Evolutionary conservation across 2,888 invertebrate genomes (phyloP).

Genomic region (Syritta pipiens): DNA sequence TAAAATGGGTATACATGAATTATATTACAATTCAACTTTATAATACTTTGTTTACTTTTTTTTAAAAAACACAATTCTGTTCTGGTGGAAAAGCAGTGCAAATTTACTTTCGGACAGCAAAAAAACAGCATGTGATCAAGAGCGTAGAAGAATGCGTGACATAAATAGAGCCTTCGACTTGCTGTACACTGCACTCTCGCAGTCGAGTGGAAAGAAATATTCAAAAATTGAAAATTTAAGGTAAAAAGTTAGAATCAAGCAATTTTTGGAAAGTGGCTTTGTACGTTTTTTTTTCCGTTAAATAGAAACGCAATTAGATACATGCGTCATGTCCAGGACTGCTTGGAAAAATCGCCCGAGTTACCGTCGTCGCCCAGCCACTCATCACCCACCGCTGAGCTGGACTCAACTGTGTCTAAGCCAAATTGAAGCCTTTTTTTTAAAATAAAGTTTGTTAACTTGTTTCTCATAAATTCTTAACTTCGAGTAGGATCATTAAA

Average conservation of each 20-base stretch:
- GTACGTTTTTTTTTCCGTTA: too few species aligned
- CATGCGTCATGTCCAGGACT: conserved; percentile 85
- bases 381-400: neutral
- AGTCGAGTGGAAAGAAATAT: conserved; percentile 91
- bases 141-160: conserved; percentile 90
- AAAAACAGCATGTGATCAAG: conserved; percentile 90
- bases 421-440: too few species aligned
- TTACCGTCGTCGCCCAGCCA: conserved; percentile 11
- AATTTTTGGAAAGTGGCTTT: too few species aligned
- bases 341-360: conserved; percentile 68
- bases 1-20: too few species aligned
- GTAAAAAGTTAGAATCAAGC: conserved; percentile 78
- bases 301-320: conserved; percentile 87
- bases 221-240: conserved; percentile 91
- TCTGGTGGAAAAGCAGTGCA: too few species aligned
- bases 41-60: too few species aligned
- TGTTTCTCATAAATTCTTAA: too few species aligned
- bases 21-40: too few species aligned
- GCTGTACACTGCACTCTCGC: conserved; percentile 86
- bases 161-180: conserved; percentile 92
- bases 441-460: too few species aligned
- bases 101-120: conserved; percentile 88
- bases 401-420: too few species aligned
- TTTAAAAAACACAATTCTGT: too few species aligned
- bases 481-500: too few species aligned